These are phyloP conservation scores for Pammene fasciana DNA, from an alignment of 2,888 invertebrate species.

Conservation along the genomic window DNA sequence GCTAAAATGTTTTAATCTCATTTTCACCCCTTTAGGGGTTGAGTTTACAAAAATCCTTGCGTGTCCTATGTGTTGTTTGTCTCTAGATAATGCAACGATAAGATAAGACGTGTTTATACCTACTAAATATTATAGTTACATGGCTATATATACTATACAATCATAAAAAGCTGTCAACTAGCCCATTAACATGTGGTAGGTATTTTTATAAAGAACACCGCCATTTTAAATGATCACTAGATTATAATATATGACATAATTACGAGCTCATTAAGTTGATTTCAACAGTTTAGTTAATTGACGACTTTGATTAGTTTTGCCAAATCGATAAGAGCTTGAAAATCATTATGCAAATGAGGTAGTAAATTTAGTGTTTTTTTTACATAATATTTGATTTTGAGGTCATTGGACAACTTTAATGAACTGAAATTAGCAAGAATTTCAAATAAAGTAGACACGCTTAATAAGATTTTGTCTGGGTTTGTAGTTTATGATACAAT, in stretches of 20 bases:
- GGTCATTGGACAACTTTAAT: conserved; percentile 27
- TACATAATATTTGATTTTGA: conserved; percentile 40
- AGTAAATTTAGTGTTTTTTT: conserved; percentile 19
- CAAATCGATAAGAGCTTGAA: conserved; percentile 31
- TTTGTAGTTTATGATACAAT: conserved; percentile 7
- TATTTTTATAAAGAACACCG: conserved; percentile 47
- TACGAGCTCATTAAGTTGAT: conserved; percentile 37
- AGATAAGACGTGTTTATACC: too few relatives aligned
- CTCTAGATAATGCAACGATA: too few relatives aligned
- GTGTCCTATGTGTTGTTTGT: too few relatives aligned
- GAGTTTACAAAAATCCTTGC: too few relatives aligned
- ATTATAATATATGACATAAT: conserved; percentile 38
- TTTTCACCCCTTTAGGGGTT: too few relatives aligned
- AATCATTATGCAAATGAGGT: conserved; percentile 37
- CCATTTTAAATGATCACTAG: conserved; percentile 38
- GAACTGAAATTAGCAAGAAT: conserved; percentile 3
- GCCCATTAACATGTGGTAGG: conserved; percentile 4
- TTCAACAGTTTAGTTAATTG: conserved; percentile 45
- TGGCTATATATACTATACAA: not conserved
- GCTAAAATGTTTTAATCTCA: too few relatives aligned
- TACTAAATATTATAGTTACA: not conserved
- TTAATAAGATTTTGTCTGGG: not conserved
- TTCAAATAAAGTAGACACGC: not conserved
- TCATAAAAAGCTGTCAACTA: not conserved
- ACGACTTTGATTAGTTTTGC: conserved; percentile 41